These are phyloP conservation scores for Macrosiphum euphorbiae DNA, from an alignment of 2,888 invertebrate genomes.

Conservation along the genomic window DNA sequence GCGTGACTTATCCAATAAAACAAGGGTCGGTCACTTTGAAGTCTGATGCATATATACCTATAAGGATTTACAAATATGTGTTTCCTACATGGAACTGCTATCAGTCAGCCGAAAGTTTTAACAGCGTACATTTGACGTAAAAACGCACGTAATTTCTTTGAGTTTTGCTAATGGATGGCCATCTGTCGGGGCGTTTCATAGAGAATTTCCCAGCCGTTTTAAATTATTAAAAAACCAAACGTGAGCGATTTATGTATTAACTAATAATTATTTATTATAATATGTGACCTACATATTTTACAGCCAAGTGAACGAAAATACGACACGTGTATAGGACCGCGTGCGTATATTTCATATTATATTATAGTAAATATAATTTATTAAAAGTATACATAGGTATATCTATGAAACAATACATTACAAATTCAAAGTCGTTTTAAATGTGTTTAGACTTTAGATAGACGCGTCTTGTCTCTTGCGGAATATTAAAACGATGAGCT, in stretches of 20 bases:
- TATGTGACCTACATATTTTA: neutral
- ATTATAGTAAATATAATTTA: neutral
- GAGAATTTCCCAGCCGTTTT: neutral
- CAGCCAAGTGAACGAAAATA: neutral
- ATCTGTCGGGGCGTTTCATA: neutral
- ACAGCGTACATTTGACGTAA: neutral
- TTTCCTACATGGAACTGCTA: neutral
- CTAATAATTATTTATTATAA: neutral
- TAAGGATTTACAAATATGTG: neutral
- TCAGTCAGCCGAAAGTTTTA: neutral
- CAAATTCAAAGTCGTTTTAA: neutral
- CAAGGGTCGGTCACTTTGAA: neutral
- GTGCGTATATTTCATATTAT: neutral
- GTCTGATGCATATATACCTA: neutral
- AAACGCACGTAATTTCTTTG: slow-evolving; percentile 25
- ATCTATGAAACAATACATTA: neutral
- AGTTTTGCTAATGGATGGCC: slow-evolving; percentile 32
- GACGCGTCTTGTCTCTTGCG: neutral
- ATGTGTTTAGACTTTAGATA: neutral
- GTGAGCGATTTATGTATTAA: neutral
- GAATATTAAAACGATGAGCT: neutral
- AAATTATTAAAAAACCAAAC: slow-evolving; percentile 24
- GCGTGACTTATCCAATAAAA: slow-evolving; percentile 43
- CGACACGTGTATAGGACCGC: neutral
- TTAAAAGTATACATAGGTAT: neutral